phyloP scores from a whole-genome alignment of 2,113 vertebrate genomes.

The crab-eating macaque (Macaca fascicularis) region T2T-MFA8v1.1 NC_088395.1:122770501-122771000 shows the following conservation, averaged over 20 bases:
- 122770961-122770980: background rate
- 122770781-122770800: background rate
- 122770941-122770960: background rate
- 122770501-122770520: no score
- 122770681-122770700: no score
- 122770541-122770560: no score
- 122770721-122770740: background rate
- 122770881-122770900: slow-evolving; percentile 10
- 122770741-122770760: background rate
- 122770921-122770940: background rate
- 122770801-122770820: background rate
- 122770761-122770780: background rate
- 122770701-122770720: no score
- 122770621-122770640: no score
- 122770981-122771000: background rate
- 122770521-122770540: no score
- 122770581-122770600: no score
- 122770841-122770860: slow-evolving; percentile 37
- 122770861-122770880: background rate
- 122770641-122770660: no score
- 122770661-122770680: no score
- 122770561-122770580: no score
- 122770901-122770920: background rate
- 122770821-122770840: background rate
- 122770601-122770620: no score